Base-by-base conservation (phyloP, 2,113 vertebrate species). In the Nyctibius bracteatus region DNA sequence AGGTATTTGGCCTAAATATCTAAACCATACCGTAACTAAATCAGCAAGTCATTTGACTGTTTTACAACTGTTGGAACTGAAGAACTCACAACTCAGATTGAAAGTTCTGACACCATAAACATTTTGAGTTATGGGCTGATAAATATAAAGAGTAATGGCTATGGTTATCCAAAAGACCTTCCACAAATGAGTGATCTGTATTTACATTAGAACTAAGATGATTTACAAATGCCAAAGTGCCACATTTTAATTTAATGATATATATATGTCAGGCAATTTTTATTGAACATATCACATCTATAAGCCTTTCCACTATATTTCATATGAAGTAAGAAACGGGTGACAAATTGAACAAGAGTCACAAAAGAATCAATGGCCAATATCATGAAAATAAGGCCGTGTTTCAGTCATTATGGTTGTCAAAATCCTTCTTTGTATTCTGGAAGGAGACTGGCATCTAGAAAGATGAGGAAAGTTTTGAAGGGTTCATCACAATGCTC, bases 181-280 rank as follows among this genome's bases (percentile, higher is more conserved):
- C 63, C 75, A 71, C 1, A 19, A 96, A 68, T 87, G 68, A 96
- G 19, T 67, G 72, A 94, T 95, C 88, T 90, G 33, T 94, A 96
- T 95, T 94, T 95, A 80, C 70, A 78, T 91, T 93, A 90, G 46
- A 87, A 84, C 81, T 46, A 71, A 75, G 67, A 94, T 87, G 84
- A 97, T 97, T 96, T 97, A 94, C 46, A 81, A 81, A 85, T 78
- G 30, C 22, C 43, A 44, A 94, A 47, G 61, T 86, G 58, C 18
- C 66, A 96, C 75, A 82, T 90, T 96, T 96, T 92, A 79, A 73
- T 95, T 82, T 94, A 90, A 90, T 84, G 72, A 59, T 62, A 81
- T 33, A 73, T 12, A 86, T 67, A 65, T 49, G 7, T 92, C 72
- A 92, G 31, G 8, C 74, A 33, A 58, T 68, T 94, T 95, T 85